Base-by-base conservation (phyloP, 2,113 vertebrate species). In the Malurus alboscapulatus region DNA sequence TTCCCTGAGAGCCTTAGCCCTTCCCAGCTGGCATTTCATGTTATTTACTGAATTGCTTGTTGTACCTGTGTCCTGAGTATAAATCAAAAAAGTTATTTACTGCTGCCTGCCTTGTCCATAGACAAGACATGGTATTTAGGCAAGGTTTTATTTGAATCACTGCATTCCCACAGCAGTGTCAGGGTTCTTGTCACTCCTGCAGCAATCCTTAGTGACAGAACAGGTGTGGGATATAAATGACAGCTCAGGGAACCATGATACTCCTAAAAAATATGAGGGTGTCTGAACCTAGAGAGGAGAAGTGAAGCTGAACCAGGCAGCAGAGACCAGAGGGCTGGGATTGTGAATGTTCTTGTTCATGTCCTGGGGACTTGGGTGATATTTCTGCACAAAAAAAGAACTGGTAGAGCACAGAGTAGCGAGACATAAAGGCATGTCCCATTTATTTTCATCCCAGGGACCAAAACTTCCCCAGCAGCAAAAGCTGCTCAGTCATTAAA, bases 381-480 rank as follows among this genome's bases (percentile, higher is more conserved):
- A n/a, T 53, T 94, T 94, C 81, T 77, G 62, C 34, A 59, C 20
- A 38, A 51, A 68, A 73, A 77, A 73, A 76, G 47, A 63, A 67
- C 22, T 24, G 45, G 36, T 29, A 74, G 78, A 93, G 24, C 17
- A 4, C 44, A 34, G 58, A 82, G 18, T 15, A 89, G 42, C 1
- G 1, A 94, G 71, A 69, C 50, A 50, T 50, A 82, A 93, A 93
- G 81, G 48, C 38, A 87, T 17, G 24, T 72, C 74, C 84, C 40
- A 79, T 75, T 88, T 92, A 76, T 87, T 92, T 92, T 87, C 50
- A 79, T 92, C 47, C 22, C 12, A n/a, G 54, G 38, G 58, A 84
- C 69, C 47, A 78, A 61, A 93, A 65, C 27, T 61, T 53, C 36
- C 75, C 75, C 59, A 77, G 71, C 44, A 96, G 87, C 87, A 90